Conservation (phyloP, 2,888 invertebrate genomes). For the Pasiphila rectangulata region DNA sequence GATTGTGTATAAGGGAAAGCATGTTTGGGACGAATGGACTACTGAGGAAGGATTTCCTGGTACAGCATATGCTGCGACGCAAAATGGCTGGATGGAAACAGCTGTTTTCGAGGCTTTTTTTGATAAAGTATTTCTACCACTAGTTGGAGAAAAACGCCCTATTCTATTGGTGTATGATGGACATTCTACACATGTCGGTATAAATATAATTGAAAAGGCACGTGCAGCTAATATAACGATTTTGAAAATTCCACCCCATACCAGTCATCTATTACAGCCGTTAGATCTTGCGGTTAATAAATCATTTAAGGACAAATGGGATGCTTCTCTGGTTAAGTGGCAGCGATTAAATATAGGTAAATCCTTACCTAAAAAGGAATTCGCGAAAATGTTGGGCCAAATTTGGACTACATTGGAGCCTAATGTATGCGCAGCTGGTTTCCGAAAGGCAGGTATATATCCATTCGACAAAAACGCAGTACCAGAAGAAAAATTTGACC, state of each 20-base stretch:
- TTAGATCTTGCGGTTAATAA: too few species aligned
- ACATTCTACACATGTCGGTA: conserved; percentile 26
- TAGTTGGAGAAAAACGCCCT: conserved; percentile 23
- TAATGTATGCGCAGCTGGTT: conserved; percentile 25
- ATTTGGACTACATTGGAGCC: conserved; percentile 32
- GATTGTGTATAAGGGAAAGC: conserved; percentile 36
- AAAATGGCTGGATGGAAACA: conserved; percentile 43
- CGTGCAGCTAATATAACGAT: conserved; percentile 19
- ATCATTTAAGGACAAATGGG: too few species aligned
- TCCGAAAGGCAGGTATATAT: conserved; percentile 31
- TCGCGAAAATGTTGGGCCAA: conserved; percentile 31
- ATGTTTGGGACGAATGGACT: conserved; percentile 32
- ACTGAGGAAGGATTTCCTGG: conserved; percentile 32
- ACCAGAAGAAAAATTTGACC: conserved; percentile 25
- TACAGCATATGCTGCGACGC: conserved; percentile 24
- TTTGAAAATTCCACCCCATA: conserved; percentile 20
- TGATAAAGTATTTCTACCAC: conserved; percentile 20
- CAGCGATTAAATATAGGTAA: too few species aligned
- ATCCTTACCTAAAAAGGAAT: too few species aligned
- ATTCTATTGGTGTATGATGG: conserved; percentile 28
- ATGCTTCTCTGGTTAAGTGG: too few species aligned
- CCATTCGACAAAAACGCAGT: conserved; percentile 30
- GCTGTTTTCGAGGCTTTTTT: conserved; percentile 15
- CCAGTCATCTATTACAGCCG: too few species aligned
- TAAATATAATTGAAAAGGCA: conserved; percentile 21